Percentiles rank a stretch among this genome's conserved stretches.
Conservation (phyloP, 2,113 vertebrate species). For the Mungos mungo region DNA sequence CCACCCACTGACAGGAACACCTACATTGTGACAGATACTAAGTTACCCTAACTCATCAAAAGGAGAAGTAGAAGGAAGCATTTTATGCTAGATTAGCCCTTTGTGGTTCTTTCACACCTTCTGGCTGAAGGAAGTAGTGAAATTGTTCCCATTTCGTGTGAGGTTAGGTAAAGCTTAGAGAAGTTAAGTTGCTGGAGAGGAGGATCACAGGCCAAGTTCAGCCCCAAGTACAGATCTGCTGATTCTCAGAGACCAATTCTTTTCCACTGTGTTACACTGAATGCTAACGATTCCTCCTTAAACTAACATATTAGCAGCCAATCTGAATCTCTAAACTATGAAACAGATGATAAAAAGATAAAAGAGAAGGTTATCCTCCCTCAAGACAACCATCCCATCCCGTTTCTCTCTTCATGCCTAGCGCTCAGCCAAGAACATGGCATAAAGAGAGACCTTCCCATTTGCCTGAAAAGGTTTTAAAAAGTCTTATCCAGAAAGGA, state of each 20-base stretch:
- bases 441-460: not conserved
- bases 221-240: not conserved
- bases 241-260: not conserved
- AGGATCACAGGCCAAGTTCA: not conserved
- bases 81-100: too few species aligned
- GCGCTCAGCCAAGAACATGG: not conserved
- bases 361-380: not conserved
- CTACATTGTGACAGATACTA: not conserved
- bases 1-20: not conserved
- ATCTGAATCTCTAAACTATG: not conserved
- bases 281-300: not conserved
- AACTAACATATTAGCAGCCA: not conserved
- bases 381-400: not conserved
- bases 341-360: not conserved
- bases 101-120: not conserved
- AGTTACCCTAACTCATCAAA: not conserved
- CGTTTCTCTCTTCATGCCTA: not conserved
- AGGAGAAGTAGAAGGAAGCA: not conserved
- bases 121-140: not conserved
- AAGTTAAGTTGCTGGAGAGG: not conserved
- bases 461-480: not conserved
- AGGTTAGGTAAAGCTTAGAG: not conserved
- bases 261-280: not conserved
- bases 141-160: not conserved
- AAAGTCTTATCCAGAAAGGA: not conserved